Base-by-base conservation (phyloP, 2,113 vertebrate genomes). In the Esox niger region DNA sequence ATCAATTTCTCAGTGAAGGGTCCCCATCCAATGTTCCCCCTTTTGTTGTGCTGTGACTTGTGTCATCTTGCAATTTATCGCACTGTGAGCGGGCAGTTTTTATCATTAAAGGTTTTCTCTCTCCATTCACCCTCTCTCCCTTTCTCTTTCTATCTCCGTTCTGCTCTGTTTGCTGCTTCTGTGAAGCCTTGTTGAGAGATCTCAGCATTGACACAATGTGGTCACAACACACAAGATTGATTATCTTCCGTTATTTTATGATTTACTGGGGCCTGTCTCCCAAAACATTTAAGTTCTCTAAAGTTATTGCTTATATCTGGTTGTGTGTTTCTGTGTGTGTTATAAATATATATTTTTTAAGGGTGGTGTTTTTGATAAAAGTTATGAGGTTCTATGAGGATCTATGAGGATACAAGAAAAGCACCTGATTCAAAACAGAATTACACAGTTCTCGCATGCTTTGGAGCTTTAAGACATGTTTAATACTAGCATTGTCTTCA, bases 51-150 rank as follows among this genome's bases (percentile, higher is more conserved):
- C 86, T 79, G 69, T 84, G 85, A 88, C 84, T 88, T 88, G 87
- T 90, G 85, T 89, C 88, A 90, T 88, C 87, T 86, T 71, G 80
- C 88, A 90, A 91, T 91, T 91, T 90, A 91, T 89, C 79, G 71
- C 84, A 73, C 79, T 79, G 83, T 82, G 86, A 88, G 82, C 79
- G 87, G 83, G 82, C 84, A 89, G 84, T 88, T 87, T 88, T 87
- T 83, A 82, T 86, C 84, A 86, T 89, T 79, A 90, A 85, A 84
- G 78, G 76, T 79, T 86, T 49, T 67, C 59, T 76, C 59, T 76
- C 72, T 68, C 31, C 27, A 30, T 58, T 77, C 64, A 62, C 29
- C 27, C 55, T 66, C 58, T 26, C 49, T 52, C 55, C 31, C 69
- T 65, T 74, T 80, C 77, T 61, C 80, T 69, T 71, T 67, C 64